Evolutionary conservation across 2,888 invertebrate species (phyloP).

Genomic region (Asteroscopus sphinx): DNA sequence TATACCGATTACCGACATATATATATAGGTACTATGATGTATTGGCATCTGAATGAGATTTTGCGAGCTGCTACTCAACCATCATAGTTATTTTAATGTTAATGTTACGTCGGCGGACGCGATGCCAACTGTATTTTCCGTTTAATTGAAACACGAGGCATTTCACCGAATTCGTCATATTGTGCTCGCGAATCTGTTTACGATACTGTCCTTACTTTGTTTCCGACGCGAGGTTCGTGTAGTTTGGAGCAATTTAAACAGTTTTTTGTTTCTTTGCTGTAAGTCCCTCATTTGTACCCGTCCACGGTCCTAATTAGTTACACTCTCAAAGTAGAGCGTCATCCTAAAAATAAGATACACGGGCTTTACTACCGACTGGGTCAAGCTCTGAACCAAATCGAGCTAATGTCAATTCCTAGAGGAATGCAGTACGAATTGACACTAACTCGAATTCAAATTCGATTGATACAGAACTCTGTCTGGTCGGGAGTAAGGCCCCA

Average conservation of each 20-base stretch:
- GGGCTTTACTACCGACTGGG: too few species aligned
- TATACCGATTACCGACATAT: conserved; percentile 25
- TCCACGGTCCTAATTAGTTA: conserved; percentile 42
- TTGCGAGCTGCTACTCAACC: conserved; percentile 70
- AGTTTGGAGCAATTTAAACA: conserved; percentile 34
- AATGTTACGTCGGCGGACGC: conserved; percentile 75
- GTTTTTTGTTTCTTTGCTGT: conserved; percentile 38
- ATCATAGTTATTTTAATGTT: conserved; percentile 80
- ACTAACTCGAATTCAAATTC: too few species aligned
- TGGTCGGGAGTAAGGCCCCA: too few species aligned
- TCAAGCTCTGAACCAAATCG: too few species aligned
- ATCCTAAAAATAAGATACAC: conserved; percentile 26
- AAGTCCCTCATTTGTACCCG: conserved; percentile 41
- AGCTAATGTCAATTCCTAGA: too few species aligned
- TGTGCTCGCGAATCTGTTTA: conserved; percentile 73
- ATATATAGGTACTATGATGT: conserved; percentile 54
- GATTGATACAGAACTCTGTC: too few species aligned
- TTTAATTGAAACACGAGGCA: conserved; percentile 82
- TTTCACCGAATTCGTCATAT: conserved; percentile 79
- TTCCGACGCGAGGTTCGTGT: conserved; percentile 60
- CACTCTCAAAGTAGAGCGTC: conserved; percentile 17
- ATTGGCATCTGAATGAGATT: conserved; percentile 77
- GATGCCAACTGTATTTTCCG: conserved; percentile 82
- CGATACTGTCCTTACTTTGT: conserved; percentile 71
- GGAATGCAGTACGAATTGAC: too few species aligned